These are phyloP conservation scores for Parasteatoda lunata DNA, from an alignment of 2,888 invertebrate genomes.

Conservation along the genomic window DNA sequence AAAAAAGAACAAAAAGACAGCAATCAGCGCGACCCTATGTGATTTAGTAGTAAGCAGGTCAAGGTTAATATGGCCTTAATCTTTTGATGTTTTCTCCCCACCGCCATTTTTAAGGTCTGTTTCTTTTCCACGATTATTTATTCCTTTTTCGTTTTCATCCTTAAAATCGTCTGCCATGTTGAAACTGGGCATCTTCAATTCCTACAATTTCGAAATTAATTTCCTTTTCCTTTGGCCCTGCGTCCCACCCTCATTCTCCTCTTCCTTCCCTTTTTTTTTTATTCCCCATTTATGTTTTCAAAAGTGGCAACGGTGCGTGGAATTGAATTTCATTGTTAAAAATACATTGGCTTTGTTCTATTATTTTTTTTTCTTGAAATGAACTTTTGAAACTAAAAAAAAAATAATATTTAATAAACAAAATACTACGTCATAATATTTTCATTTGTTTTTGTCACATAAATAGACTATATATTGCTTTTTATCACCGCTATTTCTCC, in stretches of 20 bases:
- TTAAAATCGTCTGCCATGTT: conserved; percentile 15
- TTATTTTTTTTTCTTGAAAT: background rate
- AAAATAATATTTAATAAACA: conserved; percentile 11
- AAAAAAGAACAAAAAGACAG: conserved; percentile 35
- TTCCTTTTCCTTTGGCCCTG: conserved; percentile 27
- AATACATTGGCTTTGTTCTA: conserved; percentile 15
- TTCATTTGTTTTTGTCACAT: no score
- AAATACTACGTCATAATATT: background rate
- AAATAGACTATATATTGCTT: no score
- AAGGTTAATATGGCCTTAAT: conserved; percentile 66
- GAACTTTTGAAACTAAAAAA: conserved; percentile 5
- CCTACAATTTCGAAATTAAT: conserved; percentile 54
- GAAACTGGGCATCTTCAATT: conserved; percentile 18
- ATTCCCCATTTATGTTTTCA: conserved; percentile 7
- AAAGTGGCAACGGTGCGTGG: conserved; percentile 36
- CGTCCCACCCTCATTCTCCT: background rate
- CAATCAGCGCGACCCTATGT: conserved; percentile 35
- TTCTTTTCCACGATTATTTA: conserved; percentile 2
- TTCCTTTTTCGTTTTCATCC: conserved; percentile 18
- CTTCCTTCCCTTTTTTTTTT: conserved; percentile 6
- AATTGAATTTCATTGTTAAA: conserved; percentile 39
- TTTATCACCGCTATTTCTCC: no score
- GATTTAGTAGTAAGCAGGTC: conserved; percentile 57
- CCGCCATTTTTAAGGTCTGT: background rate
- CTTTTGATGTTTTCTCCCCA: conserved; percentile 35